Base-by-base conservation (phyloP, 2,113 vertebrate genomes). In the Scomber japonicus region DNA sequence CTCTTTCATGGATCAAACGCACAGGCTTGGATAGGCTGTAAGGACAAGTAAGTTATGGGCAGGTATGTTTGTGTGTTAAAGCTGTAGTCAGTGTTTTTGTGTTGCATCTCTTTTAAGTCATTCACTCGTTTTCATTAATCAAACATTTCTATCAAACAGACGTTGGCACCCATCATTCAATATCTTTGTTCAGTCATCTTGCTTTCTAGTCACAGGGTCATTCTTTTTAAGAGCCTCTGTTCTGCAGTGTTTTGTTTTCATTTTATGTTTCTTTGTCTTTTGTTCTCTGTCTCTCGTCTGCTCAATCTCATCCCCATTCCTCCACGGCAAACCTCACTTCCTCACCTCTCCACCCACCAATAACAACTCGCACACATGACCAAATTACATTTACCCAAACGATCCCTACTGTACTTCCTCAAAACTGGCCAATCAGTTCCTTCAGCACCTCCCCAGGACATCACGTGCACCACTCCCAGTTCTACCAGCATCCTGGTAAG, bases 401-500 rank as follows among this genome's bases (percentile, higher is more conserved):
- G 74, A 84, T 71, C 57, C 56, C 78, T n/a, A 59, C 48, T 81
- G 71, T 85, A 63, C 78, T 56, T 82, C 88, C 83, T 82, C 69
- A 66, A 90, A 82, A 90, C 80, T 92, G 95, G 95, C 95, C 96
- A 93, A 96, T 96, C 96, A 99, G 97, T 97, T 94, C 96, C 97
- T 88, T 96, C 97, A 91, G 97, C 97, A 90, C 97, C 97, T 95
- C 98, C 97, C 83, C 97, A 97, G 96, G 97, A 98, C 89, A 96
- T 99, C 95, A 96, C 94, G 94, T 98, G 97, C 92, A 95, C 95
- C 93, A 98, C 96, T 92, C 96, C 96, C 94, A 98, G 96, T 94
- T 98, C 97, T 94, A 98, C 97, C 96, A 98, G 96, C 92, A 91
- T 99, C 94, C 96, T 99, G 97, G 96, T 99, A 97, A 98, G 97